A percentile compares a stretch with the other conserved stretches of the same genome.
Evolutionary conservation across 2,888 invertebrate species (phyloP).

Genomic region (Pegoplata infirma): DNA sequence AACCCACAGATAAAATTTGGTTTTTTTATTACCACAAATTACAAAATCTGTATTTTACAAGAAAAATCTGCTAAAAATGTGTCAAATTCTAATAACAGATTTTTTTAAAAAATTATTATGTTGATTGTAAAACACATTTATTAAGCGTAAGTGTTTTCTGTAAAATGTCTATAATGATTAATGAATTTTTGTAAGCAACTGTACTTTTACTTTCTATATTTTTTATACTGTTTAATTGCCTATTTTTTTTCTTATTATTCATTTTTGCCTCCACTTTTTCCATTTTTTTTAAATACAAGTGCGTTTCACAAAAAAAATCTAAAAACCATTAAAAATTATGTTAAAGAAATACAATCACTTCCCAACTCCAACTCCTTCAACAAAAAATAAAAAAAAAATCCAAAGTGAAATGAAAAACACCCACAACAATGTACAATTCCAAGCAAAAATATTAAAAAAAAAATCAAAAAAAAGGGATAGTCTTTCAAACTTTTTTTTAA

Average conservation of each 20-base stretch:
- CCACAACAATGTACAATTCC: slow-evolving; percentile 49
- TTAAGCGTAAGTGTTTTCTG: too few relatives aligned
- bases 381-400: too few relatives aligned
- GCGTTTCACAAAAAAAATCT: slow-evolving; percentile 44
- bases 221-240: slow-evolving; percentile 33
- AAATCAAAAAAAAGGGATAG: slow-evolving; percentile 36
- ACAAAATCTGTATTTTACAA: too few relatives aligned
- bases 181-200: slow-evolving; percentile 49
- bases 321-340: slow-evolving; percentile 59
- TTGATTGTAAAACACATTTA: too few relatives aligned
- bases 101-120: too few relatives aligned
- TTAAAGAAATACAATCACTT: slow-evolving; percentile 53
- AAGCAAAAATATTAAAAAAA: slow-evolving; percentile 21
- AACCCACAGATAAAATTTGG: too few relatives aligned
- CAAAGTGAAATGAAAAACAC: slow-evolving; percentile 26
- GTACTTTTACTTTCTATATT: slow-evolving; percentile 40
- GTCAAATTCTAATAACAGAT: too few relatives aligned
- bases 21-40: too few relatives aligned
- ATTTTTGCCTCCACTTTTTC: slow-evolving; percentile 13
- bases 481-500: slow-evolving; percentile 45
- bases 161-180: slow-evolving; percentile 41
- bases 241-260: slow-evolving; percentile 16
- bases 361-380: background rate
- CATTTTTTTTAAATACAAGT: slow-evolving; percentile 19
- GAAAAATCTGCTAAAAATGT: too few relatives aligned